phyloP scores from a whole-genome alignment of 2,888 invertebrate genomes.

The Cryptocephalus moraei region DNA sequence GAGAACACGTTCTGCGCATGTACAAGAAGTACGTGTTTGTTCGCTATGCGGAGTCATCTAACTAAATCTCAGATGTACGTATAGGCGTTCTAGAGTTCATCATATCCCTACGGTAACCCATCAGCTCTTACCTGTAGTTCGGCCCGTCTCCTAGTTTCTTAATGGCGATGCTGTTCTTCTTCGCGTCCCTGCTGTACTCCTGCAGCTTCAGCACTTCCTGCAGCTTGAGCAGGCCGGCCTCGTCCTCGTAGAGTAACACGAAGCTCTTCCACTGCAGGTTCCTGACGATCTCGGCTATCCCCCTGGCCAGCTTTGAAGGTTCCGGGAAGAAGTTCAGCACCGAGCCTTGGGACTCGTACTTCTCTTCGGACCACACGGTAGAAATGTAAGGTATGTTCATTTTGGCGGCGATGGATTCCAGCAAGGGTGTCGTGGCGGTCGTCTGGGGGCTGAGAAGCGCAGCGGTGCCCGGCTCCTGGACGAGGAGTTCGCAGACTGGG shows the following conservation, averaged over 20 bases:
- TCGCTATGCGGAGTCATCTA: too few species aligned
- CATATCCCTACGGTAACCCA: too few species aligned
- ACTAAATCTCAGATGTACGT: too few species aligned
- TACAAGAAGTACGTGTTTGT: too few species aligned
- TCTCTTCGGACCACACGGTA: slow-evolving; percentile 55
- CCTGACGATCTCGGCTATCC: slow-evolving; percentile 55
- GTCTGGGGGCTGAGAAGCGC: slow-evolving; percentile 73
- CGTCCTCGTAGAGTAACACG: slow-evolving; percentile 67
- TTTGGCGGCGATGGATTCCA: slow-evolving; percentile 73
- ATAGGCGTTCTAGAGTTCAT: too few species aligned
- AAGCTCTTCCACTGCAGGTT: slow-evolving; percentile 67
- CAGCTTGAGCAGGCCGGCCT: slow-evolving; percentile 62
- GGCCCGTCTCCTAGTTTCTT: slow-evolving; percentile 21
- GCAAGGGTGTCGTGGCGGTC: slow-evolving; percentile 41
- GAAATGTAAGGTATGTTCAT: slow-evolving; percentile 81
- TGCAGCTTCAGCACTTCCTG: slow-evolving; percentile 64
- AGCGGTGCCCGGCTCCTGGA: slow-evolving; percentile 51
- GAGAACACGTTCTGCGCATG: too few species aligned
- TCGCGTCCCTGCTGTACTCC: slow-evolving; percentile 12
- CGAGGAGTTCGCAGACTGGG: slow-evolving; percentile 47
- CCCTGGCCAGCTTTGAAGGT: slow-evolving; percentile 48
- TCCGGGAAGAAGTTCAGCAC: slow-evolving; percentile 24
- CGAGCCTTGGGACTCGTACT: not conserved
- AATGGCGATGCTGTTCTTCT: slow-evolving; percentile 19
- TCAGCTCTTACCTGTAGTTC: slow-evolving; percentile 23